phyloP scores from a whole-genome alignment of 2,113 vertebrate genomes.

The Mustela nigripes region DNA sequence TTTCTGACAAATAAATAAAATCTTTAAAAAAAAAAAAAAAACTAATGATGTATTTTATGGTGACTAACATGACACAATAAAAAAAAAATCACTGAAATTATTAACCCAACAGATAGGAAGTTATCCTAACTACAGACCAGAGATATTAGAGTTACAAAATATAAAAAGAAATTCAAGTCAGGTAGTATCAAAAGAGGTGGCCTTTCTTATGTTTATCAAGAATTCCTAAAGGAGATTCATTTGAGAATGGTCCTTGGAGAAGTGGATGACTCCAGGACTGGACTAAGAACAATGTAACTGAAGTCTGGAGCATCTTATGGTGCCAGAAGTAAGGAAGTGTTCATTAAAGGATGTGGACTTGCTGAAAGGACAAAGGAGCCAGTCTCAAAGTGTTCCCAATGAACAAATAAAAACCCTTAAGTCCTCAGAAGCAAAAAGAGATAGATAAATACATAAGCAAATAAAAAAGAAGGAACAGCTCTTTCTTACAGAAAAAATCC shows the following conservation, averaged over 20 bases:
- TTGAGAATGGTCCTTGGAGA: not conserved
- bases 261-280: not conserved
- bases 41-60: no score
- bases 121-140: not conserved
- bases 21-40: no score
- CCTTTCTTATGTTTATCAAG: not conserved
- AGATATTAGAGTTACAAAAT: not conserved
- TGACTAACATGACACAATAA: no score
- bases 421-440: not conserved
- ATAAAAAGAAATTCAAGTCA: not conserved
- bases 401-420: not conserved
- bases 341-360: not conserved
- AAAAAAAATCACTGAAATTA: not conserved
- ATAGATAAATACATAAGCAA: not conserved
- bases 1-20: no score
- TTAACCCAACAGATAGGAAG: not conserved
- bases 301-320: not conserved
- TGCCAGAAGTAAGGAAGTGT: not conserved
- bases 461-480: not conserved
- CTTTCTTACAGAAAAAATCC: slow-evolving; percentile 25
- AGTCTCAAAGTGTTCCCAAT: not conserved
- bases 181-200: no score
- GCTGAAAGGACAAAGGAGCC: not conserved
- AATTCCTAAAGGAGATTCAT: slow-evolving; percentile 9
- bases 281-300: not conserved